Evolutionary conservation across 2,113 vertebrate genomes (phyloP), one percentile per base, ranked within the genome.

Genomic region (Podiceps cristatus): DNA sequence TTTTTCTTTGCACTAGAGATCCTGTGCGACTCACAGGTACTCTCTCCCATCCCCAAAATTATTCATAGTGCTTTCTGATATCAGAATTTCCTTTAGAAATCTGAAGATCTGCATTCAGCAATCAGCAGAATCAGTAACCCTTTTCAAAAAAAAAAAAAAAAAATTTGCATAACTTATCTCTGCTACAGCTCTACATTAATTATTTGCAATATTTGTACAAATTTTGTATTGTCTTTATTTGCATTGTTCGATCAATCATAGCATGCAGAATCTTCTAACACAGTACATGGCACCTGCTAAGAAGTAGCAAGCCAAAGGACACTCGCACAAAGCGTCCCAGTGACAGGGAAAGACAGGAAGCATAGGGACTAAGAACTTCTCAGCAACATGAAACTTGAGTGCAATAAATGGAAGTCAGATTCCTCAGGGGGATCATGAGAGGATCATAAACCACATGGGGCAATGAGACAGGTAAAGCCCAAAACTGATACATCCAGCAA

Each of bases 61-160:
- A 82, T 66, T 78, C 44, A 40, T 2, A 68, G 37, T 19, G 20
- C 55, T 85, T 94, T 80, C 37, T 3, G 2, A 35, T 44, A 80
- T 35, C 88, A 88, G 55, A 25, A 42, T 83, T 86, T 50, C 71
- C 52, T 59, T 84, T 33, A 95, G 71, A 82, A 93, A 64, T 45
- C 52, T 82, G 35, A 49, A 86, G 23, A 78, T 78, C 13, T 45
- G 11, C 13, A 4, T 59, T 86, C 77, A 73, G 71, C 25, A 40
- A 69, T 18, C 13, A 18, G 19, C 37, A 84, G 27, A 91, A 86
- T 67, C 13, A 4, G 45, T 17, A 8, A 81, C 20, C 2, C 63
- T 74, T 66, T 66, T 12, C 8, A 28, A 55, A 31, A 22, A 75
- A 79, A 53, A 24, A 3, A 2, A 35, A 22, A 11, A 69, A 27